Base-by-base conservation (phyloP, 2,797 vertebrate species). In the Ptychadena robeensis region DNA sequence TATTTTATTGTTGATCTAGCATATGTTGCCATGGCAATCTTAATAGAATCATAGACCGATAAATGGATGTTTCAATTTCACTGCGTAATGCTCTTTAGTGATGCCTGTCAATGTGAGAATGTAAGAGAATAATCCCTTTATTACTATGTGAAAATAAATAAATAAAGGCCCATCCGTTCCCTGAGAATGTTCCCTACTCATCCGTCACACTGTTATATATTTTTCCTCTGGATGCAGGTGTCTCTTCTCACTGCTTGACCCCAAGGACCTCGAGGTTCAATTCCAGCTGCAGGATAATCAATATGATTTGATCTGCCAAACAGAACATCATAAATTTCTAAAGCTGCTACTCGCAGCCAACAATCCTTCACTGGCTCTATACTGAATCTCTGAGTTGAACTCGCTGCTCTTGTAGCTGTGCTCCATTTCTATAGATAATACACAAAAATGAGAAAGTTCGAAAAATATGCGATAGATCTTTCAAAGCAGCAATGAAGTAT, bases 201-300 rank as follows among this genome's bases (percentile, higher is more conserved):
- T 68, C 77, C 65, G 65, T 30, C 65, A 27, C 40, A 53, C 74
- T 30, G 37, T 34, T 65, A 65, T 48, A 72, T 79, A 78, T 83
- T 72, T 82, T 53, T 71, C 74, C 30, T 32, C 30, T 32, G 12
- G 31, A 59, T 82, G 40, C 30, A 69, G 37, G 73, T 53, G 66
- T 82, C 22, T 77, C n/a, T 25, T 72, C 25, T 78, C 68, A 66
- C 53, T 72, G 12, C 30, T 72, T 57, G 67, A 78, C 74, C 74
- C 74, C 74, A 53, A 83, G 30, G 81, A 78, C 81, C 67, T 78
- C 37, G 30, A 73, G 74, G 59, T 83, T 77, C 81, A 83, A 78
- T 83, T 83, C 78, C 74, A 78, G 27, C 74, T 79, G 38, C 81
- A 83, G 81, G 73, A 78, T 78, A 78, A 83, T 83, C 81, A 83